A percentile compares a stretch with the other conserved stretches of the same genome.
phyloP scores from a whole-genome alignment of 2,113 vertebrate genomes.

The Anguilla rostrata region DNA sequence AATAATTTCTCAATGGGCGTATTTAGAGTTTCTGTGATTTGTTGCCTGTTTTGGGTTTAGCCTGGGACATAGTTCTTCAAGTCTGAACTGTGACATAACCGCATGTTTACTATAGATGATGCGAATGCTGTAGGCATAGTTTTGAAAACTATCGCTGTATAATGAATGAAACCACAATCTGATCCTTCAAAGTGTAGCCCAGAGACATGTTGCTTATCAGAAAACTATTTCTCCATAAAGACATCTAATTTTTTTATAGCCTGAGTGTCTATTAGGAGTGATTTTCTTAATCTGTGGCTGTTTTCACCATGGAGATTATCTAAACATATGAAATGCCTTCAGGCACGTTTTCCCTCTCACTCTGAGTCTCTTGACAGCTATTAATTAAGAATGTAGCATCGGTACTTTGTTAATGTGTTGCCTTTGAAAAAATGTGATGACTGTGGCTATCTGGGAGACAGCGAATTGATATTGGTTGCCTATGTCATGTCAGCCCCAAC shows the following conservation, averaged over 20 bases:
- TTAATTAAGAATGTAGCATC: not conserved
- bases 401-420: not conserved
- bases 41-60: constrained; percentile 2
- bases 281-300: not conserved
- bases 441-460: too few species aligned
- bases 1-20: not conserved
- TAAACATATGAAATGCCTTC: not conserved
- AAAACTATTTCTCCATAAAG: constrained; percentile 15
- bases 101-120: not conserved
- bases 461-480: too few species aligned
- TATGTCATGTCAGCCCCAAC: too few species aligned
- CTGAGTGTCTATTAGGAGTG: not conserved
- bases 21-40: not conserved
- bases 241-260: not conserved
- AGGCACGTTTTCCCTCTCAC: not conserved
- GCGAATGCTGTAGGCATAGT: constrained; percentile 10
- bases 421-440: not conserved
- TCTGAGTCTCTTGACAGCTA: not conserved
- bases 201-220: constrained; percentile 8
- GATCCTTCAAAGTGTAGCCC: constrained; percentile 19
- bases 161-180: constrained; percentile 19
- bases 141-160: constrained; percentile 13
- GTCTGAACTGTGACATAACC: not conserved
- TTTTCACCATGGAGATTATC: not conserved
- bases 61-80: constrained; percentile 2